phyloP scores from a whole-genome alignment of 2,113 vertebrate species.

The Periophthalmodon schlosseri region DNA sequence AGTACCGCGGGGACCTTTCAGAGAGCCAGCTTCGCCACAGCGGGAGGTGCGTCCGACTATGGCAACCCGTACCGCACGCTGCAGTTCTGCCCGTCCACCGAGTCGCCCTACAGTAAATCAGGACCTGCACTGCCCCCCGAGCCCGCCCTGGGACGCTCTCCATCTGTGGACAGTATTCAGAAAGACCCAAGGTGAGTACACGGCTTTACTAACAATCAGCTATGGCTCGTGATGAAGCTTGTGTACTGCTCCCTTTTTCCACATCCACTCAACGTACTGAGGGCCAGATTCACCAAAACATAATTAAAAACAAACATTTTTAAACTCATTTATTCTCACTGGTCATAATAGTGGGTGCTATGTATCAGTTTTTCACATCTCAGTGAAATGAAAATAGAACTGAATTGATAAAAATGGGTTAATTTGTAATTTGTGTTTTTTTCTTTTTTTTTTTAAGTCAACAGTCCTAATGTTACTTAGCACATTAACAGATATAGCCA shows the following conservation, averaged over 20 bases:
- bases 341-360: not conserved
- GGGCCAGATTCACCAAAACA: conserved; percentile 65
- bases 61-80: conserved; percentile 96
- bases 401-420: too few species aligned
- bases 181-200: conserved; percentile 96
- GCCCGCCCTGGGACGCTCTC: conserved; percentile 92
- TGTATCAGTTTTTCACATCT: conserved; percentile 9
- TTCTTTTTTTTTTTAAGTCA: too few species aligned
- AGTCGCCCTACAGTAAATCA: conserved; percentile 99
- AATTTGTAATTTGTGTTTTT: too few species aligned
- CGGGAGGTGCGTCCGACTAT: conserved; percentile 85
- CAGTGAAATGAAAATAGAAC: not conserved
- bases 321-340: not conserved
- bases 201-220: conserved; percentile 3
- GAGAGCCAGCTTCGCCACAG: conserved; percentile 91
- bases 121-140: conserved; percentile 95
- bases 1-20: conserved; percentile 89
- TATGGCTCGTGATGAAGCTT: conserved; percentile 49
- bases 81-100: conserved; percentile 96
- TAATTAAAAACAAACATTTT: not conserved
- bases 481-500: conserved; percentile 14
- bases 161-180: conserved; percentile 99
- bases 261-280: conserved; percentile 63
- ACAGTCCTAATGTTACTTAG: conserved; percentile 9
- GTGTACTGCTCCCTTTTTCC: conserved; percentile 47